A percentile compares a stretch with the other conserved stretches of the same genome.
phyloP scores from a whole-genome alignment of 2,113 vertebrate genomes.

The Cephalopterus ornatus region DNA sequence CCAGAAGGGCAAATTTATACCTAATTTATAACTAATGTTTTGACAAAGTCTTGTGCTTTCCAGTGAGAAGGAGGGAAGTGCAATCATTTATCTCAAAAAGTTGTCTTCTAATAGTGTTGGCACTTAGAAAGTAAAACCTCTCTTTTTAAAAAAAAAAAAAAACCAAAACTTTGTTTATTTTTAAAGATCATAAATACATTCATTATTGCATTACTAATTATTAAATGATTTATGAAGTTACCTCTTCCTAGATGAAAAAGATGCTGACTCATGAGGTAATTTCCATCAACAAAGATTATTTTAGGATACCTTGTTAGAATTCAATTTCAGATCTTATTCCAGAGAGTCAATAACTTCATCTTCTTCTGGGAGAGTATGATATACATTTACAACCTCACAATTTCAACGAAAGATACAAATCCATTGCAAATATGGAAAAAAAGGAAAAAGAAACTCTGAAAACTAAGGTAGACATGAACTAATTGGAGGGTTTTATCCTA shows the following conservation, averaged over 20 bases:
- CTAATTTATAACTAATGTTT: background rate
- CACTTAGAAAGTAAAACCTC: background rate
- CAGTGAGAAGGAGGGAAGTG: background rate
- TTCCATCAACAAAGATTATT: background rate
- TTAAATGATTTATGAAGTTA: background rate
- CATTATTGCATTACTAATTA: background rate
- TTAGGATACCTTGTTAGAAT: background rate
- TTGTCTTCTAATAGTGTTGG: background rate
- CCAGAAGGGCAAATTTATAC: background rate
- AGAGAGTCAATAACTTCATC: background rate
- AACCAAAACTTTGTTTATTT: too few species aligned
- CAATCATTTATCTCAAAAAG: background rate
- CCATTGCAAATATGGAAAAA: background rate
- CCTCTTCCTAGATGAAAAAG: background rate
- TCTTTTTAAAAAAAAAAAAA: background rate
- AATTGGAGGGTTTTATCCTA: background rate
- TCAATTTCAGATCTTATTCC: background rate
- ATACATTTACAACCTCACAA: fast-evolving
- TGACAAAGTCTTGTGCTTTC: background rate
- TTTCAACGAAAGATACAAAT: background rate
- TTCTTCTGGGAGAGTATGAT: background rate
- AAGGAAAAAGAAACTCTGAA: background rate
- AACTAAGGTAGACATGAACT: background rate
- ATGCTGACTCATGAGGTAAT: background rate
- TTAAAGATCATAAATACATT: background rate